Percentiles rank a stretch among this genome's conserved stretches.
Conservation (phyloP, 2,113 vertebrate genomes). For the Bufo gargarizans region DNA sequence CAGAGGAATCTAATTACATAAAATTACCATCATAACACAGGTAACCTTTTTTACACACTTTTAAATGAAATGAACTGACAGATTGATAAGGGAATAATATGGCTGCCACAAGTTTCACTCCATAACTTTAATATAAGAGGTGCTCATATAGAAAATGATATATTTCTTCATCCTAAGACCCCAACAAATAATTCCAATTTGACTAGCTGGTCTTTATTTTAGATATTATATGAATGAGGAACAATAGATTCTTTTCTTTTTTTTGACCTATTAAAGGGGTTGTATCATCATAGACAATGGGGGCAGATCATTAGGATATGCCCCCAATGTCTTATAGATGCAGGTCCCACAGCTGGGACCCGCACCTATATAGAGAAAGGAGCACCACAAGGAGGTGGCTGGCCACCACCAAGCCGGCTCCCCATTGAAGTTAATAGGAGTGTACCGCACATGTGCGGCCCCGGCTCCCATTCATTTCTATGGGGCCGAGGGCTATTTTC, state of each 20-base stretch:
- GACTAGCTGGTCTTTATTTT: not conserved
- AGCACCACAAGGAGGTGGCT: too few species aligned
- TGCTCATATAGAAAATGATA: not conserved
- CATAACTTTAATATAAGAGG: not conserved
- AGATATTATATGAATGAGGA: not conserved
- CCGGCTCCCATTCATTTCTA: too few species aligned
- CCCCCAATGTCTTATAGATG: too few species aligned
- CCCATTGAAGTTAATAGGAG: too few species aligned
- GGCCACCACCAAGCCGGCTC: too few species aligned
- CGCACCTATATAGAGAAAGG: too few species aligned
- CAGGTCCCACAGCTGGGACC: too few species aligned
- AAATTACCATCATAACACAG: conserved; percentile 22
- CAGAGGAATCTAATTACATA: not conserved
- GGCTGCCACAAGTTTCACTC: not conserved
- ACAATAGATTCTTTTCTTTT: not conserved
- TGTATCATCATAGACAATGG: too few species aligned
- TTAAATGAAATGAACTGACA: not conserved
- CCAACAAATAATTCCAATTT: not conserved
- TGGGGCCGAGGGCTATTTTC: too few species aligned
- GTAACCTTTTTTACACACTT: not conserved
- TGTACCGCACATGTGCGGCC: too few species aligned
- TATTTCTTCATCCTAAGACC: not conserved
- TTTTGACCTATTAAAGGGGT: too few species aligned
- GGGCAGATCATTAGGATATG: too few species aligned
- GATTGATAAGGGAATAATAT: not conserved